phyloP scores from a whole-genome alignment of 1,140 invertebrate genomes.

The Platyura marginata region DNA sequence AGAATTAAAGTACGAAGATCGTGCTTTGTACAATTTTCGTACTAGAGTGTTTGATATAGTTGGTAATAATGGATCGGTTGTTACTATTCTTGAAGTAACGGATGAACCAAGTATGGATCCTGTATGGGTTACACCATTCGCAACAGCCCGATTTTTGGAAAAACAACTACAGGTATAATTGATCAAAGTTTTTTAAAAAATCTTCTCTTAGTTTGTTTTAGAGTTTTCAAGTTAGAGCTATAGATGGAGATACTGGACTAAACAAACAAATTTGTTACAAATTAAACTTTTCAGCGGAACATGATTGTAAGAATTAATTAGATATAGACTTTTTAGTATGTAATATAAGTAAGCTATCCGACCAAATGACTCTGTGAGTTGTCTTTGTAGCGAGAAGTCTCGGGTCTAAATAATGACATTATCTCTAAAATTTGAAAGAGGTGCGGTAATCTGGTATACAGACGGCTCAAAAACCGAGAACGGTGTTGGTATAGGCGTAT shows the following conservation, averaged over 20 bases:
- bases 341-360: too few species aligned
- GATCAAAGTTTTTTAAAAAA: not conserved
- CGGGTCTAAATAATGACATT: too few species aligned
- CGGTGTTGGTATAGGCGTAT: too few species aligned
- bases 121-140: conserved; percentile 28
- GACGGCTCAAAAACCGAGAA: too few species aligned
- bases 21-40: conserved; percentile 6
- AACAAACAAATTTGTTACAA: conserved; percentile 28
- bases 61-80: conserved; percentile 24
- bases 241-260: conserved; percentile 34
- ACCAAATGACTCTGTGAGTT: too few species aligned
- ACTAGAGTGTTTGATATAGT: conserved; percentile 22
- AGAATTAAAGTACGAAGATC: conserved; percentile 6
- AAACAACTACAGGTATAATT: conserved; percentile 18
- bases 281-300: conserved; percentile 11
- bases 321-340: too few species aligned
- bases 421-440: too few species aligned
- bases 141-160: conserved; percentile 30
- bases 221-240: conserved; percentile 25
- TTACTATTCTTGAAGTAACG: conserved; percentile 28
- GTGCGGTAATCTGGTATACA: too few species aligned
- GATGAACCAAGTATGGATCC: conserved; percentile 31
- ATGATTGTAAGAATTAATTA: conserved; percentile 7
- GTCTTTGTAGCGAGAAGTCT: too few species aligned
- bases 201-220: conserved; percentile 4